Evolutionary conservation across 2,888 invertebrate genomes (phyloP).

Genomic region (Lepidonotus clava): DNA sequence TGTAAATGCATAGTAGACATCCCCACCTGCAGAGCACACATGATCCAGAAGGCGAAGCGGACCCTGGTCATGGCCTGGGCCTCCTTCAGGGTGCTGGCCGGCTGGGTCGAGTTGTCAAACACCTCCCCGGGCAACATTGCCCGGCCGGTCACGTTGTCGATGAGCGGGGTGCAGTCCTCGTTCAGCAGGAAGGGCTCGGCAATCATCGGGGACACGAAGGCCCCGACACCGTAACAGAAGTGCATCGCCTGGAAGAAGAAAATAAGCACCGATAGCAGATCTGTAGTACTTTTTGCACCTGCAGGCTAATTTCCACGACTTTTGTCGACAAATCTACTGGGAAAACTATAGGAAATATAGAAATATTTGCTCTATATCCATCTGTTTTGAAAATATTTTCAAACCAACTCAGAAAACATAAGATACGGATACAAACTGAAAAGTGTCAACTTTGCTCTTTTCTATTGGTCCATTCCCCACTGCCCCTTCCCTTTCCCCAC

Average conservation of each 20-base stretch:
- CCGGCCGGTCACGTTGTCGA: slow-evolving; percentile 65
- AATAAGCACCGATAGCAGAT: background rate
- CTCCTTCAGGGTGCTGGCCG: slow-evolving; percentile 64
- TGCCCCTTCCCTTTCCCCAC: background rate
- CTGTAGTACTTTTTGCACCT: no score
- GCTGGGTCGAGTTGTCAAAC: slow-evolving; percentile 36
- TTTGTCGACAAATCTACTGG: no score
- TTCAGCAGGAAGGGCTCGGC: slow-evolving; percentile 81
- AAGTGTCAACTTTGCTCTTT: background rate
- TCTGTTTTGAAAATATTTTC: no score
- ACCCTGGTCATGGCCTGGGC: slow-evolving; percentile 77
- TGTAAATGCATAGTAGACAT: no score
- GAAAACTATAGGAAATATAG: no score
- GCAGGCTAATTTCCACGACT: no score
- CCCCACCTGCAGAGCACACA: slow-evolving; percentile 80
- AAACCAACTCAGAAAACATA: no score
- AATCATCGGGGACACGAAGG: slow-evolving; percentile 82
- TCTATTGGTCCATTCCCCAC: background rate
- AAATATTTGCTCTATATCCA: no score
- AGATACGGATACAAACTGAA: background rate
- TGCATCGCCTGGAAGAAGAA: slow-evolving; percentile 80
- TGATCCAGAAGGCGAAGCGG: slow-evolving; percentile 81
- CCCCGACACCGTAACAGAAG: slow-evolving; percentile 82
- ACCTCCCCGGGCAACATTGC: background rate
- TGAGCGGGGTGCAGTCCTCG: slow-evolving; percentile 79